phyloP scores from a whole-genome alignment of 2,113 vertebrate species.

The Apaloderma vittatum region DNA sequence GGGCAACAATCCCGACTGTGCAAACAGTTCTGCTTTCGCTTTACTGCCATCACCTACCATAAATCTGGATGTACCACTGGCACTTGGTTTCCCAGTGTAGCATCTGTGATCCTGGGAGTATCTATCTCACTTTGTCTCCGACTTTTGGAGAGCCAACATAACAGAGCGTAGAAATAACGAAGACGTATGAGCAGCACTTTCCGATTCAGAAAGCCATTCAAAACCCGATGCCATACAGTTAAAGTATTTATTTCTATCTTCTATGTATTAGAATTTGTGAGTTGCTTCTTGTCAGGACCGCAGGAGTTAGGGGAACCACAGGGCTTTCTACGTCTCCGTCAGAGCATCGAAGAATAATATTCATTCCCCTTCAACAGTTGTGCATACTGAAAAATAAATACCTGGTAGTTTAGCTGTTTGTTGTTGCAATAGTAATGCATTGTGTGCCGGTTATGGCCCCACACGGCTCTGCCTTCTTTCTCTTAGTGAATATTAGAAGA shows the following conservation, averaged over 20 bases:
- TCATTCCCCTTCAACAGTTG: slow-evolving; percentile 1
- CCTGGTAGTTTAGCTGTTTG: slow-evolving; percentile 51
- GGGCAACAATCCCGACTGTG: slow-evolving; percentile 2
- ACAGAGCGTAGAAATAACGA: slow-evolving; percentile 56
- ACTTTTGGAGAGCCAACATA: slow-evolving; percentile 58
- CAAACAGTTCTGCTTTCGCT: slow-evolving; percentile 37
- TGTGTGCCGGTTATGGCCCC: background rate
- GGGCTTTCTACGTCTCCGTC: background rate
- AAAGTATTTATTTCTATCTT: slow-evolving; percentile 76
- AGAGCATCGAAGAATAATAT: slow-evolving; percentile 34
- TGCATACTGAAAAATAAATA: slow-evolving; percentile 54
- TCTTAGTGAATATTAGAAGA: slow-evolving; percentile 32
- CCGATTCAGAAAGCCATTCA: slow-evolving; percentile 69
- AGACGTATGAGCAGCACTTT: slow-evolving; percentile 64
- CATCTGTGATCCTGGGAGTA: background rate
- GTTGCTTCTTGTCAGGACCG: slow-evolving; percentile 39
- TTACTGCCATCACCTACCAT: slow-evolving; percentile 42
- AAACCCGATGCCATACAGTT: slow-evolving; percentile 52
- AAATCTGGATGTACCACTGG: slow-evolving; percentile 54
- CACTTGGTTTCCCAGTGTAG: slow-evolving; percentile 3
- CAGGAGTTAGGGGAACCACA: background rate
- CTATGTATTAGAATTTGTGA: slow-evolving; percentile 61
- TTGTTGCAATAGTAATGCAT: slow-evolving; percentile 37
- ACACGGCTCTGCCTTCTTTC: slow-evolving; percentile 24
- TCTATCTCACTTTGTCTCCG: slow-evolving; percentile 62